These are phyloP conservation scores for Hippocampus barbouri DNA, from an alignment of 2,113 vertebrate species.

Conservation along the genomic window DNA sequence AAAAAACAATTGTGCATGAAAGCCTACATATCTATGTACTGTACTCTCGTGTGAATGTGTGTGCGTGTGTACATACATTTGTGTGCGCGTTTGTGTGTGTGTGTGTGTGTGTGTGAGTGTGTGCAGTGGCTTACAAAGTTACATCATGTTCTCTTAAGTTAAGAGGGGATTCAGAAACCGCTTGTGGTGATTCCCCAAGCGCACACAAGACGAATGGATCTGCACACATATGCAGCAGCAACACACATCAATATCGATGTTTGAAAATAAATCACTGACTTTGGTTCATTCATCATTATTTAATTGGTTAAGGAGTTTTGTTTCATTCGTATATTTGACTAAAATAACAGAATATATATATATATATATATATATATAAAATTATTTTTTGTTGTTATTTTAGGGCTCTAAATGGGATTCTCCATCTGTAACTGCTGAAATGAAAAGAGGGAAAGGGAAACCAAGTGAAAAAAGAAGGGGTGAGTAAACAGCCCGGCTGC, in stretches of 20 bases:
- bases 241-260: constrained; percentile 4
- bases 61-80: neutral
- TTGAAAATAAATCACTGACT: neutral
- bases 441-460: constrained; percentile 8
- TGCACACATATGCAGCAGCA: constrained; percentile 15
- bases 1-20: neutral
- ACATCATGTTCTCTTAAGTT: constrained; percentile 34
- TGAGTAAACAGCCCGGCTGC: constrained; percentile 54
- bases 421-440: constrained; percentile 32
- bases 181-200: constrained; percentile 16
- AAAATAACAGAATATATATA: too few relatives aligned
- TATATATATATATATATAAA: too few relatives aligned
- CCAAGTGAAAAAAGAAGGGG: constrained; percentile 20
- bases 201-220: constrained; percentile 17
- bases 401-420: constrained; percentile 10
- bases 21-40: too few relatives aligned
- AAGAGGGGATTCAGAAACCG: constrained; percentile 25
- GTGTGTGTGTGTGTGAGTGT: neutral
- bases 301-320: neutral
- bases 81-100: neutral
- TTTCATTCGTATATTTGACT: neutral
- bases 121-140: constrained; percentile 18
- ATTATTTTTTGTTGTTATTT: too few relatives aligned
- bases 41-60: neutral
- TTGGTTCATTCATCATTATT: neutral